A percentile compares a stretch with the other conserved stretches of the same genome.
phyloP scores from a whole-genome alignment of 2,888 invertebrate genomes.

The Acrocyrtus sp. region DNA sequence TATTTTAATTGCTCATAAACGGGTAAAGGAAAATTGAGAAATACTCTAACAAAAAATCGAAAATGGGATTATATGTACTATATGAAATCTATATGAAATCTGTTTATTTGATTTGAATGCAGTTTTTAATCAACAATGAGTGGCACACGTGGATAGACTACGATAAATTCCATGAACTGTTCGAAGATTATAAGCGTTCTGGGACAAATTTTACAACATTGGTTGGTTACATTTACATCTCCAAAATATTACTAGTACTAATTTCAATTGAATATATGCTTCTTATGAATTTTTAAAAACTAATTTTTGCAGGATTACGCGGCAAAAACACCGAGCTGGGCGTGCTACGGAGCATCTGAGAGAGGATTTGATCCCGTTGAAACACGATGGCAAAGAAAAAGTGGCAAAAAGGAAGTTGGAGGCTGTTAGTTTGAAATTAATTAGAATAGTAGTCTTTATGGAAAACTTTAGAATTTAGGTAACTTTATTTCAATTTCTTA shows the following conservation, averaged over 20 bases:
- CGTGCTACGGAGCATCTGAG: constrained; percentile 69
- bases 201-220: constrained; percentile 68
- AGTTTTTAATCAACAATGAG: constrained; percentile 68
- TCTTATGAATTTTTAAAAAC: not conserved
- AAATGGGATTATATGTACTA: too few species aligned
- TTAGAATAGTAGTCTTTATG: too few species aligned
- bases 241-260: constrained; percentile 3
- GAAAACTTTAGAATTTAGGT: too few species aligned
- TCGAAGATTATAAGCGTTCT: constrained; percentile 65
- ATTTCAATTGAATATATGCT: not conserved
- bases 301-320: constrained; percentile 68
- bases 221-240: constrained; percentile 60
- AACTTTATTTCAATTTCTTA: too few species aligned
- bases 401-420: constrained; percentile 65
- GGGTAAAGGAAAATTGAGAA: too few species aligned
- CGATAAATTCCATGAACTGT: constrained; percentile 69
- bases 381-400: constrained; percentile 67
- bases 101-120: constrained; percentile 32
- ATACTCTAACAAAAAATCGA: too few species aligned
- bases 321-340: constrained; percentile 70
- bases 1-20: constrained; percentile 70
- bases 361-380: constrained; percentile 72
- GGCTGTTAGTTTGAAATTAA: too few species aligned
- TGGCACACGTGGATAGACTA: constrained; percentile 74
- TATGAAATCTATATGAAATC: too few species aligned